Evolutionary conservation across 1,140 invertebrate genomes (phyloP).

Genomic region (Wiebesia pumilae): DNA sequence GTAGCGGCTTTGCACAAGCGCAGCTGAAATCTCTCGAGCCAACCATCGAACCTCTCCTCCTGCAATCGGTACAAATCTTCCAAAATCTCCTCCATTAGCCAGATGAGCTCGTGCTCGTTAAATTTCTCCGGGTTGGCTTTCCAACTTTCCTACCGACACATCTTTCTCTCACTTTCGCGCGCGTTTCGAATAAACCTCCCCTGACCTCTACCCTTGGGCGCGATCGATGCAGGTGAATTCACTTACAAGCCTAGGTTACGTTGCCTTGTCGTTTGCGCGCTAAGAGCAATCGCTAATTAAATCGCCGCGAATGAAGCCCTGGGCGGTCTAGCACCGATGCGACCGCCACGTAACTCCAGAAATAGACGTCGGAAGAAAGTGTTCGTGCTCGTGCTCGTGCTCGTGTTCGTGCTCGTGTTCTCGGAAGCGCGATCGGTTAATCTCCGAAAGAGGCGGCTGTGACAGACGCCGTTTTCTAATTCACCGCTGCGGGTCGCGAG

Average conservation of each 20-base stretch:
- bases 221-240: background rate
- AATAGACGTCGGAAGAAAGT: constrained; percentile 10
- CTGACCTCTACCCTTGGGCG: no score
- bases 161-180: background rate
- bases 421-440: constrained; percentile 14
- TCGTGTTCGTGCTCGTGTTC: no score
- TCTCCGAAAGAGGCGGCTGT: background rate
- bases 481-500: background rate
- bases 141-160: background rate
- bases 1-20: background rate
- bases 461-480: constrained; percentile 20
- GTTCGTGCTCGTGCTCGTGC: no score
- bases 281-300: background rate
- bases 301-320: background rate
- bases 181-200: background rate
- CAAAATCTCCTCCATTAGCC: background rate
- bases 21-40: background rate
- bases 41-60: background rate
- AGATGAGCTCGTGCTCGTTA: background rate
- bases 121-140: background rate
- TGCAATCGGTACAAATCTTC: background rate
- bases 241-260: no score
- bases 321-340: background rate
- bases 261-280: no score
- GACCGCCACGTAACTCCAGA: background rate